Percentiles rank a stretch among this genome's conserved stretches.
phyloP scores from a whole-genome alignment of 2,113 vertebrate genomes.

The Stigmatopora nigra region DNA sequence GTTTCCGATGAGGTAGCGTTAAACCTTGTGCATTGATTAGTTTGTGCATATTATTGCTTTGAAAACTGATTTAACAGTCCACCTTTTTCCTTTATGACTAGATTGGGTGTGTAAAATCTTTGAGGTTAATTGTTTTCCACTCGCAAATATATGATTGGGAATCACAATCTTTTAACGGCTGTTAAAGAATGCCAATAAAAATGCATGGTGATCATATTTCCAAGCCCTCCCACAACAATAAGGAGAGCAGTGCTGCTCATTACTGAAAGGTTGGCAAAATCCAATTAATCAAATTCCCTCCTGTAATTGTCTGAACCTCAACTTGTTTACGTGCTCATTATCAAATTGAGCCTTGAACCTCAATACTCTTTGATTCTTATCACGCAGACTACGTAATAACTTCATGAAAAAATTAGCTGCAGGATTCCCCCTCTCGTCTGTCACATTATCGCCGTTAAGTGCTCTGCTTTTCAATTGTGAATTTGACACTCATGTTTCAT shows the following conservation, averaged over 20 bases:
- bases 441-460: conserved; percentile 25
- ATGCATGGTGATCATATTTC: conserved; percentile 5
- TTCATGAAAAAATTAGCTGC: conserved; percentile 16
- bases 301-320: conserved; percentile 2
- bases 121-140: neutral
- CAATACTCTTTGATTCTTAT: conserved; percentile 18
- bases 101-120: conserved; percentile 8
- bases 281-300: conserved; percentile 17
- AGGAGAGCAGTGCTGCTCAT: conserved; percentile 14
- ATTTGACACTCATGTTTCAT: conserved; percentile 18
- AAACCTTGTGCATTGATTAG: neutral
- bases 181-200: conserved; percentile 2
- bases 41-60: neutral
- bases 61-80: neutral
- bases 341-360: conserved; percentile 18
- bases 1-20: neutral
- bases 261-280: conserved; percentile 5
- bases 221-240: neutral
- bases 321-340: conserved; percentile 35
- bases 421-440: conserved; percentile 20
- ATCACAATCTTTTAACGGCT: neutral
- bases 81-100: neutral
- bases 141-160: neutral
- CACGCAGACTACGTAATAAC: conserved; percentile 17
- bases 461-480: conserved; percentile 36